These are phyloP conservation scores for Micrasema minimum DNA, from an alignment of 1,140 invertebrate species.

Conservation along the genomic window DNA sequence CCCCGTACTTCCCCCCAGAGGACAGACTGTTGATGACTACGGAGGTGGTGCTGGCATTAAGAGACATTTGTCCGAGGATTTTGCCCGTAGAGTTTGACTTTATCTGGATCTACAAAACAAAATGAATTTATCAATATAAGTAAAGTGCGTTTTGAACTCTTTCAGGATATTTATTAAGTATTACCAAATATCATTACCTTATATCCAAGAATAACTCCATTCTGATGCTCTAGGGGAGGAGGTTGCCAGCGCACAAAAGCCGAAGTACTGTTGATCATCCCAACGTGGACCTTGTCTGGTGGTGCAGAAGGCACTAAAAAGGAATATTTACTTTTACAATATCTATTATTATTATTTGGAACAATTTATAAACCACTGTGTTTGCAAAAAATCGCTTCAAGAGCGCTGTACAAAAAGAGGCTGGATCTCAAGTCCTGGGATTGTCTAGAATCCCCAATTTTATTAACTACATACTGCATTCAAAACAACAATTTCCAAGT, in stretches of 20 bases:
- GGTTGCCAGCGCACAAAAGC: constrained; percentile 83
- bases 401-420: too few species aligned
- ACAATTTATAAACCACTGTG: too few species aligned
- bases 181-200: constrained; percentile 67
- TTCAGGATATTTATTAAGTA: too few species aligned
- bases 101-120: constrained; percentile 70
- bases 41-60: constrained; percentile 72
- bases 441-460: too few species aligned
- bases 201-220: constrained; percentile 85
- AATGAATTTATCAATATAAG: background rate
- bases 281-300: constrained; percentile 83
- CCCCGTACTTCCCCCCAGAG: constrained; percentile 71
- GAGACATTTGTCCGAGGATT: constrained; percentile 72
- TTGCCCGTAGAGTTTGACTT: constrained; percentile 71
- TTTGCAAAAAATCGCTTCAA: too few species aligned
- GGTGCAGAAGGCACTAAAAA: constrained; percentile 78
- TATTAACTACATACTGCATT: too few species aligned
- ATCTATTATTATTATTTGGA: too few species aligned
- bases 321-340: too few species aligned
- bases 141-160: too few species aligned
- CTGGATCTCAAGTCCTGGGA: too few species aligned
- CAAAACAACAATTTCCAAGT: too few species aligned
- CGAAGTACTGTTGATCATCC: constrained; percentile 85
- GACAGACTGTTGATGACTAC: constrained; percentile 73
- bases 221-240: constrained; percentile 80